phyloP scores from a whole-genome alignment of 1,140 invertebrate species.

The Bombus confusus region DNA sequence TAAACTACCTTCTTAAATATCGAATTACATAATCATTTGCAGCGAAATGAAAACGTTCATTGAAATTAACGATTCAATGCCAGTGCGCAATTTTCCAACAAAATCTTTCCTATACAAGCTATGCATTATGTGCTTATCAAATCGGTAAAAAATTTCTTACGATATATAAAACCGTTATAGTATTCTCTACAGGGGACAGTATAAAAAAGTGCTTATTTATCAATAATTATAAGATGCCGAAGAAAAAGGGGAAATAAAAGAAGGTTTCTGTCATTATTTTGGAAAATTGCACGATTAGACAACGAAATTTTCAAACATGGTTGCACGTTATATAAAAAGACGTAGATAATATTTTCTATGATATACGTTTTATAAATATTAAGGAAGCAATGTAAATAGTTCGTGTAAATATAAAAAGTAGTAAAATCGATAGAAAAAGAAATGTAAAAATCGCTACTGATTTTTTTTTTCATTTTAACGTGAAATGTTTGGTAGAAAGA shows the following conservation, averaged over 20 bases:
- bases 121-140: background rate
- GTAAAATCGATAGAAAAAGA: background rate
- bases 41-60: constrained; percentile 9
- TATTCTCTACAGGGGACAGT: background rate
- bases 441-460: too few relatives aligned
- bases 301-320: constrained; percentile 38
- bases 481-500: background rate
- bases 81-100: constrained; percentile 59
- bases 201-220: background rate
- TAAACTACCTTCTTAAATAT: constrained; percentile 54
- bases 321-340: constrained; percentile 34
- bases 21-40: constrained; percentile 45
- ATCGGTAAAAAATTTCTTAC: background rate
- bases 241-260: background rate
- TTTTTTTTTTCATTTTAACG: background rate
- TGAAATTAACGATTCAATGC: constrained; percentile 32
- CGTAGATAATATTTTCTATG: constrained; percentile 32
- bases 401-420: constrained; percentile 23
- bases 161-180: background rate
- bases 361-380: constrained; percentile 36
- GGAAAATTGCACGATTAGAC: constrained; percentile 49
- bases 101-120: constrained; percentile 8
- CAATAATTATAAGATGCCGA: constrained; percentile 8
- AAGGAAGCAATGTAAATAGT: constrained; percentile 13
- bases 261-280: background rate